Evolutionary conservation across 2,113 vertebrate genomes (phyloP), one percentile per base, ranked within the genome.

Genomic region (Mus spicilegus): DNA sequence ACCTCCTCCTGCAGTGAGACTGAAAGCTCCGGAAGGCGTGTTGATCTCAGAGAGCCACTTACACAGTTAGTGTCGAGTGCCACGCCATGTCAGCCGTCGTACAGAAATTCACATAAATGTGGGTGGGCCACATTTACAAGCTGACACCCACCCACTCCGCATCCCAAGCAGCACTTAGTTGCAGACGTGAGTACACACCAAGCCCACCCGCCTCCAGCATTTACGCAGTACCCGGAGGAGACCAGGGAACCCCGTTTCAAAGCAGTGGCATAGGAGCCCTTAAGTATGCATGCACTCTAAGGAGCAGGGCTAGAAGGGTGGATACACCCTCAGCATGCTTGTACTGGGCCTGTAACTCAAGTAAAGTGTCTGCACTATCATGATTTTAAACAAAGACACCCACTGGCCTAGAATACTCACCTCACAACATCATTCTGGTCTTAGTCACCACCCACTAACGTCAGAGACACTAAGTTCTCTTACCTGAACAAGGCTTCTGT

Each of bases 401-500:
- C 73, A 91, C 90, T 98, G 97, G 98, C 98, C 98, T 98, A 97
- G 98, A 97, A 93, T 85, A 99, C 99, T 99, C 98, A 99, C 99
- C 99, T 99, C 98, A 97, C 96, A 99, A 93, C 95, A 99, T 98
- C 97, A 98, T 94, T 98, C 98, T 89, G 11, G 92, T 97, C 87
- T 96, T 77, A 97, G 95, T 94, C 39, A 95, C 33, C 0, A 51
- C 7, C 94, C 95, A 94, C 96, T 77, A 94, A 89, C 0, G 73
- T 65, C 80, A 96, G n/a, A 97, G 96, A 94, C 67, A 49, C n/a
- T 78, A 90, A 95, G 90, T 89, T 93, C 90, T 98, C 99, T 99
- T 98, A 99, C 99, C 99, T 99, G 99, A 96, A 98, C 98, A 12
- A 99, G 99, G 96, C 98, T 98, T 81, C 99, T 99, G 94, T 99